These are phyloP conservation scores for Schizaphis graminum DNA, from an alignment of 2,888 invertebrate genomes.

Conservation along the genomic window DNA sequence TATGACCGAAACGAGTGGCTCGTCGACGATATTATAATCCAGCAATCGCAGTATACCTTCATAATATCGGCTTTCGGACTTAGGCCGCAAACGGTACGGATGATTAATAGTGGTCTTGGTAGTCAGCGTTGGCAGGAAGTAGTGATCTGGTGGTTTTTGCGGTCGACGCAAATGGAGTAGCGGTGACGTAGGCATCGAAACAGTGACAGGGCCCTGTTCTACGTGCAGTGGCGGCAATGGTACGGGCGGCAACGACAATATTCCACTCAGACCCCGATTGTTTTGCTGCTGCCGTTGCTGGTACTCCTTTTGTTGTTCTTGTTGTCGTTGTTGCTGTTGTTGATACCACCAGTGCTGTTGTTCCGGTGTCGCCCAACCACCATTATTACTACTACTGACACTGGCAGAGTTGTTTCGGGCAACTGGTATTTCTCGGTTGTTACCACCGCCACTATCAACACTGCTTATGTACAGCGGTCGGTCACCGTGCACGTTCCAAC, in stretches of 20 bases:
- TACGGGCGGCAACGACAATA: constrained; percentile 23
- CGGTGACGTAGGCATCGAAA: not conserved
- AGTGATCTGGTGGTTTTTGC: not conserved
- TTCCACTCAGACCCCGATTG: not conserved
- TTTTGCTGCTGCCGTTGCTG: not conserved
- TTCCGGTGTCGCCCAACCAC: too few species aligned
- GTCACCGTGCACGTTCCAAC: constrained; percentile 34
- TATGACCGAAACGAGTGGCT: not conserved
- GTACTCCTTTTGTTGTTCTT: too few species aligned
- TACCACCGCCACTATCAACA: not conserved
- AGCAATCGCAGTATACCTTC: not conserved
- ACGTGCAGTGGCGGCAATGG: not conserved
- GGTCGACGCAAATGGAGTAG: not conserved
- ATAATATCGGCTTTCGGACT: not conserved
- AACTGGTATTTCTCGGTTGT: not conserved
- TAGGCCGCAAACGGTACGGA: not conserved
- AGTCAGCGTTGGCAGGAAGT: not conserved
- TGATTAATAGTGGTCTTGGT: not conserved
- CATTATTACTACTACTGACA: too few species aligned
- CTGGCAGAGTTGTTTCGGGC: not conserved
- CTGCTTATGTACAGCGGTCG: constrained; percentile 23
- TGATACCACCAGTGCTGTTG: constrained; percentile 42
- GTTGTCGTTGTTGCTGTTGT: constrained; percentile 19
- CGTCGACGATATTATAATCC: not conserved
- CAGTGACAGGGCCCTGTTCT: not conserved